Evolutionary conservation across 1,140 invertebrate species (phyloP).

Genomic region (Heliconius nattereri): DNA sequence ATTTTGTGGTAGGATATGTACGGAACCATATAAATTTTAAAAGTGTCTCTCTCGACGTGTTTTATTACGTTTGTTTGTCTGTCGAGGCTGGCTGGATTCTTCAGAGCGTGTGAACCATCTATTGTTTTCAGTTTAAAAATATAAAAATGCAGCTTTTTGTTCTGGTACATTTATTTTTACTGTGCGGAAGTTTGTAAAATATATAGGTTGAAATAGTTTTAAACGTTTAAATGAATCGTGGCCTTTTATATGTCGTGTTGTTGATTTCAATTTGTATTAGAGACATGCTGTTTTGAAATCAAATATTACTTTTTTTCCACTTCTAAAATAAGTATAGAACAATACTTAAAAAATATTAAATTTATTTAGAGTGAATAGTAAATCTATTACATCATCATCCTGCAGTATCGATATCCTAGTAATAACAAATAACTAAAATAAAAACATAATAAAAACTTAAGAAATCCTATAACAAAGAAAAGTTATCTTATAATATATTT

Average conservation of each 20-base stretch:
- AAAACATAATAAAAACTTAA: too few species aligned
- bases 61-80: constrained; percentile 3
- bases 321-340: too few species aligned
- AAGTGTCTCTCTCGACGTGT: neutral
- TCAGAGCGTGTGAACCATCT: constrained; percentile 1
- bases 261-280: neutral
- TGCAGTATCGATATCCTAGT: too few species aligned
- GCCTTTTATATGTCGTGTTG: neutral
- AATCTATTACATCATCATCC: too few species aligned
- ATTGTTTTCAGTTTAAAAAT: constrained; percentile 14
- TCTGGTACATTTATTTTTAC: constrained; percentile 9
- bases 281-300: too few species aligned
- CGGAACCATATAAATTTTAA: neutral
- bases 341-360: too few species aligned
- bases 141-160: constrained; percentile 2
- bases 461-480: too few species aligned
- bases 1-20: neutral
- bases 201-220: constrained; percentile 7
- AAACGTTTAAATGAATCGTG: neutral
- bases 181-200: neutral
- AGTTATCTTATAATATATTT: too few species aligned
- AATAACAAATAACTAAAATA: too few species aligned
- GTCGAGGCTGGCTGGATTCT: constrained; percentile 3
- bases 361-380: too few species aligned
- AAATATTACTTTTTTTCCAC: too few species aligned